phyloP scores from a whole-genome alignment of 2,888 invertebrate genomes.

The Cataglyphis albicans region DNA sequence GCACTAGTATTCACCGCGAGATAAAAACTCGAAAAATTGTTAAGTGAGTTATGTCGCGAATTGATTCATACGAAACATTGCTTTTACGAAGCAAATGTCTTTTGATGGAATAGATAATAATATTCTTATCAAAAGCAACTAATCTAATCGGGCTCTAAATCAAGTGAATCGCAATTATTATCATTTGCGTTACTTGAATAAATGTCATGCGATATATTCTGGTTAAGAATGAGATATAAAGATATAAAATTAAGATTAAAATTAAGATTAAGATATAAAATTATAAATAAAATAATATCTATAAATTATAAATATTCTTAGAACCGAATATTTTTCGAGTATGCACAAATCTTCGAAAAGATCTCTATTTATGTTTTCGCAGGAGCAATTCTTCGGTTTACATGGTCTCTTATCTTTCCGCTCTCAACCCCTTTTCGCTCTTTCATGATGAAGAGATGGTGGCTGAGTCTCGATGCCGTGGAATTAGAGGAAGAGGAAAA shows the following conservation, averaged over 20 bases:
- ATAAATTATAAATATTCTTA: background rate
- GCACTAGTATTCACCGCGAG: conserved; percentile 34
- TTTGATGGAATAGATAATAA: background rate
- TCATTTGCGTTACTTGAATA: background rate
- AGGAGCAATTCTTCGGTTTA: conserved; percentile 38
- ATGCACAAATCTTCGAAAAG: conserved; percentile 2
- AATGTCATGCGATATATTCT: background rate
- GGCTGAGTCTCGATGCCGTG: conserved; percentile 25
- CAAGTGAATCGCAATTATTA: background rate
- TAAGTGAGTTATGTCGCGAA: conserved; percentile 11
- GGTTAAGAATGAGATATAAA: background rate
- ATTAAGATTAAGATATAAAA: background rate
- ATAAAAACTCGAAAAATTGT: conserved; percentile 31
- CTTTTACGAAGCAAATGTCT: background rate
- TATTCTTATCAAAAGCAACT: background rate
- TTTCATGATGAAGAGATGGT: conserved; percentile 38
- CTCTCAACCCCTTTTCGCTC: conserved; percentile 15
- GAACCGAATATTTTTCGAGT: background rate
- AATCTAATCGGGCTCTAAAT: background rate
- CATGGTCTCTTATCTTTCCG: conserved; percentile 43
- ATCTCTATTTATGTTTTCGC: conserved; percentile 36
- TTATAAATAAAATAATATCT: background rate
- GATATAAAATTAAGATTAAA: background rate
- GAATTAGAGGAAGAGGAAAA: background rate
- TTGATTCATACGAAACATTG: conserved; percentile 4